phyloP scores from a whole-genome alignment of 2,113 vertebrate genomes.

The Nibea coibor region DNA sequence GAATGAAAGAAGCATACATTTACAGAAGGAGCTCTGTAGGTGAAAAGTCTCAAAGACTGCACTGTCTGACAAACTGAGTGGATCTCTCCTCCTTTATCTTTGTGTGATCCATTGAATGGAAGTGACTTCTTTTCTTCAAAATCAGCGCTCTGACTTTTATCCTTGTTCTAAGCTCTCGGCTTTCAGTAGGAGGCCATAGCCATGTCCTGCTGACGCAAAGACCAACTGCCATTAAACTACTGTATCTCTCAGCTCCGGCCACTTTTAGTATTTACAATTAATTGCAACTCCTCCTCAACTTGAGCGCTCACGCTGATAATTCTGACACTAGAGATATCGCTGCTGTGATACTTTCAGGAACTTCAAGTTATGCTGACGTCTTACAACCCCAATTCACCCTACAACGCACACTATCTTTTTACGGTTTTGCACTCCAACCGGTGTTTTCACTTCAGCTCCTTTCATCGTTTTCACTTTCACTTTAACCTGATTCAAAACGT shows the following conservation, averaged over 20 bases:
- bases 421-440: too few relatives aligned
- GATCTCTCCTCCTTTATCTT: background rate
- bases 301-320: background rate
- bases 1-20: conserved; percentile 19
- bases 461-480: background rate
- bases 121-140: background rate
- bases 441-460: background rate
- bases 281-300: too few relatives aligned
- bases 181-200: background rate
- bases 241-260: background rate
- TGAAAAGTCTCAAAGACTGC: background rate
- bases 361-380: background rate
- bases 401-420: too few relatives aligned
- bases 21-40: conserved; percentile 10
- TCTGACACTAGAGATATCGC: background rate
- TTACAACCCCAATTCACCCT: too few relatives aligned
- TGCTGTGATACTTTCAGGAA: background rate
- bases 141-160: background rate
- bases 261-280: background rate
- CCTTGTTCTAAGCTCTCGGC: background rate
- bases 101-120: background rate
- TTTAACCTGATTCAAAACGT: background rate
- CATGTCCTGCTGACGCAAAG: background rate
- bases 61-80: background rate
- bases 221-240: background rate